Evolutionary conservation across 2,113 vertebrate genomes (phyloP), one percentile per base, ranked within the genome.

Genomic region (Daubentonia madagascariensis): DNA sequence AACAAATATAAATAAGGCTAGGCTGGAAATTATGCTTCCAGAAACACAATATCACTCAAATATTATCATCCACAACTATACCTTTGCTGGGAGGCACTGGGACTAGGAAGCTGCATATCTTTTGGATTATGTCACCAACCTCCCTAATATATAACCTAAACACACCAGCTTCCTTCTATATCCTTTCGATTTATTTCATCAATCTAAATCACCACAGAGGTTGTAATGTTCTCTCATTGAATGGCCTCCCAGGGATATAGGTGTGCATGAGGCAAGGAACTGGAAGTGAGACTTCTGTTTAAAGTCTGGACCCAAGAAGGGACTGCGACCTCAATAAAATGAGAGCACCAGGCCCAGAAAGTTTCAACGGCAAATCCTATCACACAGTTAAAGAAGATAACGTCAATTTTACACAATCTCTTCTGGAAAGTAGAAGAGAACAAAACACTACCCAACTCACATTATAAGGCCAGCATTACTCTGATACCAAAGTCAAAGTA

Each of bases 401-500:
- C 14, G 48, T 57, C n/a, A 57, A 52, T 83, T 87, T 91, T 68
- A 81, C 13, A 91, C 4, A 81, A 43, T 80, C 25, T 35, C 79
- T 87, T 65, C 35, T 73, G 86, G 28, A 81, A 59, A 57, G 59
- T 3, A 85, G 18, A 61, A 45, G 28, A 40, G n/a, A 88, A 89
- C 35, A 95, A 80, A 94, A 75, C 23, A 80, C 9, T 54, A 73
- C 18, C 57, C 70, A 78, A 84, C 30, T 85, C 37, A 68, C 16
- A 22, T 50, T 83, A 84, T 40, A 7, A 86, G 5, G 57, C 40
- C 40, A 91, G 25, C 20, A 17, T 37, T 89, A 76, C 45, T 72
- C 72, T 93, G 35, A 85, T n/a, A 83, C 25, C 35, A 92, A 92
- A 86, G 92, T 18, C 32, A 78, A 96, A 93, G 25, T 48, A 28